A percentile compares a stretch with the other conserved stretches of the same genome.
Conservation (phyloP, 2,888 invertebrate genomes). For the Smittia sp. region DNA sequence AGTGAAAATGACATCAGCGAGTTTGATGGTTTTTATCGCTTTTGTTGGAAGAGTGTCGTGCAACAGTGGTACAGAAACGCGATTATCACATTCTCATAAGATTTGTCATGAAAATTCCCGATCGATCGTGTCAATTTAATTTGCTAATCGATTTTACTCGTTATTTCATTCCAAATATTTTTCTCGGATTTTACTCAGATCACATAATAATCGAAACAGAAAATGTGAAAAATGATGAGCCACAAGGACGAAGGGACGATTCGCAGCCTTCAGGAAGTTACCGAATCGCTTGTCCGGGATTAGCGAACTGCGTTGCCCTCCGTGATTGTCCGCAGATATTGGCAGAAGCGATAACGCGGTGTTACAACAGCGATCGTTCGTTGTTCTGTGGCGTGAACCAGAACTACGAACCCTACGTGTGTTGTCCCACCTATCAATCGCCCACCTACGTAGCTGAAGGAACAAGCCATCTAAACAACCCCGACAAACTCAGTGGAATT, state of each 20-base stretch:
- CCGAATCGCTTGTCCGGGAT: slow-evolving; percentile 27
- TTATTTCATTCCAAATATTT: not conserved
- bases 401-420: slow-evolving; percentile 51
- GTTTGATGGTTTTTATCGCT: not conserved
- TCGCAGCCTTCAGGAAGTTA: slow-evolving; percentile 2
- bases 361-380: slow-evolving; percentile 53
- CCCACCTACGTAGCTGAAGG: not conserved
- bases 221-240: slow-evolving; percentile 16
- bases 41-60: slow-evolving; percentile 1
- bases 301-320: slow-evolving; percentile 51
- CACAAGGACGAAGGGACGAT: not conserved
- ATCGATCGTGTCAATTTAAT: too few relatives aligned
- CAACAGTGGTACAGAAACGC: not conserved
- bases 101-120: not conserved
- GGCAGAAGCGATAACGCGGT: slow-evolving; percentile 52
- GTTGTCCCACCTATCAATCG: slow-evolving; percentile 47
- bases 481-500: slow-evolving; percentile 54
- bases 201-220: slow-evolving; percentile 32
- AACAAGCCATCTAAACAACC: slow-evolving; percentile 44
- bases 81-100: not conserved
- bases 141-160: not conserved
- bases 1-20: slow-evolving; percentile 30
- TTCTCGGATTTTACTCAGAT: not conserved
- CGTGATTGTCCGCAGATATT: slow-evolving; percentile 53
- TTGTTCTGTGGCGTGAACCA: slow-evolving; percentile 52